These are phyloP conservation scores for Acropora yongei DNA, from an alignment of 64 coral and sea anemone genomes.

Conservation along the genomic window DNA sequence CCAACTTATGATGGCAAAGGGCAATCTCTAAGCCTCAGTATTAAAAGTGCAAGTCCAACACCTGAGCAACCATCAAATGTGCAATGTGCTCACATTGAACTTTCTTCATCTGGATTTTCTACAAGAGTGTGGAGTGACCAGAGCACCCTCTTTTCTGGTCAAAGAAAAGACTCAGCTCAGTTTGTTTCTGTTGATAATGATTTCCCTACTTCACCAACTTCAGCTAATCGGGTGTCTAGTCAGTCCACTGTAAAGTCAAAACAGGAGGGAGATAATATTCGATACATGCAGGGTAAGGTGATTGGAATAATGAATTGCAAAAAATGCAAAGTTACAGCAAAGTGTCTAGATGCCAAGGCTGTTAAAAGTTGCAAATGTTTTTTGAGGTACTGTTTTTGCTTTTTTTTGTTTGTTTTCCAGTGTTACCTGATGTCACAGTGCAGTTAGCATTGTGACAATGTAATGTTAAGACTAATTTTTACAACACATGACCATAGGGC, in stretches of 20 bases:
- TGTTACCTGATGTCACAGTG: too few species aligned
- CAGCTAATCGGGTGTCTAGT: not conserved
- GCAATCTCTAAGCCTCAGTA: constrained; percentile 16
- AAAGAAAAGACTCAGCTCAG: not conserved
- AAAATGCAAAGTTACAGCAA: too few species aligned
- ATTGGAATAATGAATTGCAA: too few species aligned
- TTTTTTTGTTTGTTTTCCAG: too few species aligned
- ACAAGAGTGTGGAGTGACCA: constrained; percentile 3
- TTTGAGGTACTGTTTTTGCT: too few species aligned
- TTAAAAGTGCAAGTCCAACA: not conserved
- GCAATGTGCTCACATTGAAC: constrained; percentile 9
- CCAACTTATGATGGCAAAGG: not conserved
- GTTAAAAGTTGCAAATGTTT: too few species aligned
- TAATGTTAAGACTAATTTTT: too few species aligned
- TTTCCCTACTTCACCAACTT: not conserved
- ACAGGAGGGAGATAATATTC: not conserved
- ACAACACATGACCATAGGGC: too few species aligned
- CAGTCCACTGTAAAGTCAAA: not conserved
- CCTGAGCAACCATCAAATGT: not conserved
- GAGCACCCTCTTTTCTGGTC: not conserved
- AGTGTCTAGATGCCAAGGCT: too few species aligned
- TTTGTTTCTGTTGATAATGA: not conserved
- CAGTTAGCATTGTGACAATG: too few species aligned
- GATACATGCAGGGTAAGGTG: not conserved
- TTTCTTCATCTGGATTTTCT: constrained; percentile 3